Percentiles rank a stretch among this genome's conserved stretches.
phyloP scores from a whole-genome alignment of 1,140 invertebrate genomes.

The Drosophila melanogaster region DNA sequence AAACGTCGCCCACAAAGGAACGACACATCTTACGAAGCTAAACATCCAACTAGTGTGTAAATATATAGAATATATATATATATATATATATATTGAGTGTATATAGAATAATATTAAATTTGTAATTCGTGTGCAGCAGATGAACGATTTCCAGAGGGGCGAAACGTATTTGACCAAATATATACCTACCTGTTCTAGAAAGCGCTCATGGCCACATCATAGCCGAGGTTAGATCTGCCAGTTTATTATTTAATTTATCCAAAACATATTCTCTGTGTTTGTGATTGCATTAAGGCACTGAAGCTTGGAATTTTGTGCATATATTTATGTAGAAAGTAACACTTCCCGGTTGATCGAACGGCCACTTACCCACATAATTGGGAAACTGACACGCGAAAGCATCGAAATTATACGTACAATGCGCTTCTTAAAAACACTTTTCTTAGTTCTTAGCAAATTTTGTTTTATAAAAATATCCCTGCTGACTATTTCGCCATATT shows the following conservation, averaged over 20 bases:
- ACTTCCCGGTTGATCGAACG: slow-evolving; percentile 26
- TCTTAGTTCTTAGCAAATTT: slow-evolving; percentile 56
- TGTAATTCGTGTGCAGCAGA: slow-evolving; percentile 60
- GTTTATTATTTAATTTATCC: slow-evolving; percentile 40
- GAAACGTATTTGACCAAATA: slow-evolving; percentile 22
- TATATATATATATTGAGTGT: slow-evolving; percentile 70
- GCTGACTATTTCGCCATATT: slow-evolving; percentile 70
- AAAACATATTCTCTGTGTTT: slow-evolving; percentile 28
- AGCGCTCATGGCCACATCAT: slow-evolving; percentile 12
- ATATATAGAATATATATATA: slow-evolving; percentile 72
- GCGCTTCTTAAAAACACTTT: slow-evolving; percentile 48
- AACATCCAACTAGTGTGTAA: slow-evolving; percentile 80
- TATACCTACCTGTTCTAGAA: slow-evolving; percentile 14
- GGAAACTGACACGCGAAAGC: slow-evolving; percentile 27
- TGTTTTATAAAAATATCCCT: slow-evolving; percentile 77
- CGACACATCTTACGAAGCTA: slow-evolving; percentile 64
- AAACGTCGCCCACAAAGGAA: slow-evolving; percentile 37
- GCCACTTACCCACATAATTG: neutral
- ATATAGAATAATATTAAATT: slow-evolving; percentile 73
- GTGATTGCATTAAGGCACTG: slow-evolving; percentile 80
- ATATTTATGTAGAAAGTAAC: slow-evolving; percentile 60
- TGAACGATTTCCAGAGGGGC: slow-evolving; percentile 47
- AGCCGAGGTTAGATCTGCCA: slow-evolving; percentile 43
- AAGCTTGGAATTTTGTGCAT: slow-evolving; percentile 83
- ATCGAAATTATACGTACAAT: slow-evolving; percentile 55